Base-by-base conservation (phyloP, 2,888 invertebrate genomes). In the Luffia ferchaultella region DNA sequence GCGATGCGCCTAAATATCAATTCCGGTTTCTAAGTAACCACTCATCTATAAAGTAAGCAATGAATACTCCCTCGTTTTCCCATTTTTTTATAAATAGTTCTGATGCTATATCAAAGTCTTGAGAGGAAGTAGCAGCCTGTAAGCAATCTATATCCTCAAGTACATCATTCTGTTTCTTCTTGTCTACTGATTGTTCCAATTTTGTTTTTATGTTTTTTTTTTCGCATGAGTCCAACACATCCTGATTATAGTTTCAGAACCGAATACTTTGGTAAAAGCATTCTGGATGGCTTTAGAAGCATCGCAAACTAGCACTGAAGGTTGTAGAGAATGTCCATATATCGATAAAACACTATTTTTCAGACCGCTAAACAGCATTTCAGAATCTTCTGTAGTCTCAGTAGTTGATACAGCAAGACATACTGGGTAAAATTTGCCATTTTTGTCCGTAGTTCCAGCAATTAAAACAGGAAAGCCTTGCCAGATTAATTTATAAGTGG, bases 251-350 rank as follows among this genome's bases (percentile, higher is more conserved):
- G 44, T 19, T 42, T 53, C 49, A 16, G 51, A 47, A n/a, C 53
- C 53, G 53, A 55, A 57, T 16, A 47, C 50, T 46, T 53, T 43
- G 20, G 9, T n/a, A 44, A 56, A 55, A 19, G 56, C 54, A 53
- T 52, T 54, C 53, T 52, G 49, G 43, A 57, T 57, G 51, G 45
- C 50, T 49, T 51, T 51, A 20, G 56, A 51, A 9, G 55, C 50
- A 47, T 57, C 56, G 46, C 43, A 20, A 50, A 18, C 44, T n/a
- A 55, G 42, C 20, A 41, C 50, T 20, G 42, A 43, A 49, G 53
- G 42, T 5, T 42, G 1, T 12, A 41, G n/a, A 48, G 41, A 2
- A 2, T 3, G 7, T 48, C 1, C 42, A 15, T 16, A 48, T 9
- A 48, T 15, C 1, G 16, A 1, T 16, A 9, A 12, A 16, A 42